A percentile compares a stretch with the other conserved stretches of the same genome.
phyloP scores from a whole-genome alignment of 2,888 invertebrate genomes.

The Nipponacmea schrenckii region DNA sequence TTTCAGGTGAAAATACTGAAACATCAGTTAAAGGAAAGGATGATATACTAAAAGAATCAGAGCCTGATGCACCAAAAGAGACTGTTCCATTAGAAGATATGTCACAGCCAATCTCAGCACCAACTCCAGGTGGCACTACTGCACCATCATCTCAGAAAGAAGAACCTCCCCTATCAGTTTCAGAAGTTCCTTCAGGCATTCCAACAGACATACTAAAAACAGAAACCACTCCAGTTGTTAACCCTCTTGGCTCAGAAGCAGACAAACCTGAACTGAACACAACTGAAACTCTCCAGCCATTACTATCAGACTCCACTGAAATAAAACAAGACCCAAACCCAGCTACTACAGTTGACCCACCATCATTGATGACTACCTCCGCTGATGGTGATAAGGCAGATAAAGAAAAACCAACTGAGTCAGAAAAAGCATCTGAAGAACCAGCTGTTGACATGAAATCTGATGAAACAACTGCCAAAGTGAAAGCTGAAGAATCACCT shows the following conservation, averaged over 20 bases:
- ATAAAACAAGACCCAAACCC: not conserved
- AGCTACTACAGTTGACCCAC: not conserved
- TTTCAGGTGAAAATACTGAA: no score
- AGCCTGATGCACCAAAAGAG: no score
- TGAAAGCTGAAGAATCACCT: constrained; percentile 11
- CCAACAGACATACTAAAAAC: not conserved
- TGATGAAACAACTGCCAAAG: constrained; percentile 11
- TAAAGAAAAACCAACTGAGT: not conserved
- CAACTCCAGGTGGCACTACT: no score
- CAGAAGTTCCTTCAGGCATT: not conserved
- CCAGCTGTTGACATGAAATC: constrained; percentile 10
- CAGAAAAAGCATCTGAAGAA: not conserved
- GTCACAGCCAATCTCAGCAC: no score
- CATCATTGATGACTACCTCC: no score
- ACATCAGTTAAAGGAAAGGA: no score
- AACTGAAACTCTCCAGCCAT: not conserved
- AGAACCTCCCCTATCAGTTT: not conserved
- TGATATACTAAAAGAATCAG: no score
- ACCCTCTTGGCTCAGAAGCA: no score
- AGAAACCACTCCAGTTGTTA: not conserved
- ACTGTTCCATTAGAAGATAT: no score
- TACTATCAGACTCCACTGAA: not conserved
- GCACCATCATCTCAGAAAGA: not conserved
- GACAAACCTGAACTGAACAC: no score
- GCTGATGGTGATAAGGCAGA: no score